These are phyloP conservation scores for Phymanthus crucifer DNA, from an alignment of 92 coral and sea anemone species.

Conservation along the genomic window DNA sequence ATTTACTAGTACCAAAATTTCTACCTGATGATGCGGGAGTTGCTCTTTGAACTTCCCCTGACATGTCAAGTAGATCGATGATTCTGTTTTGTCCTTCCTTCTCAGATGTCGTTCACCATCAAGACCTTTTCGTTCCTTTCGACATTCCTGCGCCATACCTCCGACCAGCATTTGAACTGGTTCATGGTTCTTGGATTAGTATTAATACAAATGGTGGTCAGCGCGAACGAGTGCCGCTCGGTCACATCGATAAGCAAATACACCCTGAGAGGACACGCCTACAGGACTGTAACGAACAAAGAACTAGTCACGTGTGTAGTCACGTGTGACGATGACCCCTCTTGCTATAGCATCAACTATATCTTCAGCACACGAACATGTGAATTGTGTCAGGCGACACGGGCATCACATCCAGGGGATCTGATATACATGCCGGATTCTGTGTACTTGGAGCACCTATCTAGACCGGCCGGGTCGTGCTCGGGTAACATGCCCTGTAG, in stretches of 20 bases:
- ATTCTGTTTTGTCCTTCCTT: not conserved
- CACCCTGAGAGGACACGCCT: constrained; percentile 48
- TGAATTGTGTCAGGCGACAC: constrained; percentile 49
- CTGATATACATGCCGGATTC: constrained; percentile 50
- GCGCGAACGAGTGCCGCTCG: constrained; percentile 33
- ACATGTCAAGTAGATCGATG: no score
- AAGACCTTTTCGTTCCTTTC: not conserved
- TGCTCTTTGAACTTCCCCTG: no score
- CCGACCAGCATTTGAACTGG: not conserved
- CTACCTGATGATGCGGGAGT: no score
- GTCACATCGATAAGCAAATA: constrained; percentile 49
- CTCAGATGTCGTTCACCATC: not conserved
- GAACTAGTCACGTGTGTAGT: constrained; percentile 51
- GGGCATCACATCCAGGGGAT: constrained; percentile 46
- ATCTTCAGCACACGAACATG: constrained; percentile 32
- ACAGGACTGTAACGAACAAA: constrained; percentile 22
- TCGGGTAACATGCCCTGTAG: constrained; percentile 61
- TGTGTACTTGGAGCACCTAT: constrained; percentile 67
- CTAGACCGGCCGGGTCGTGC: constrained; percentile 79
- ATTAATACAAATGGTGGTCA: not conserved
- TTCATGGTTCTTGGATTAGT: not conserved
- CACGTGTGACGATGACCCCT: constrained; percentile 51
- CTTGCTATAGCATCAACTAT: constrained; percentile 61
- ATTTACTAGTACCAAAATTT: no score
- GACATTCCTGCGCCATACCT: not conserved